Percentiles rank a stretch among this genome's conserved stretches.
Evolutionary conservation across 2,797 vertebrate species (phyloP).

Genomic region (Enteromius trimaculatus): DNA sequence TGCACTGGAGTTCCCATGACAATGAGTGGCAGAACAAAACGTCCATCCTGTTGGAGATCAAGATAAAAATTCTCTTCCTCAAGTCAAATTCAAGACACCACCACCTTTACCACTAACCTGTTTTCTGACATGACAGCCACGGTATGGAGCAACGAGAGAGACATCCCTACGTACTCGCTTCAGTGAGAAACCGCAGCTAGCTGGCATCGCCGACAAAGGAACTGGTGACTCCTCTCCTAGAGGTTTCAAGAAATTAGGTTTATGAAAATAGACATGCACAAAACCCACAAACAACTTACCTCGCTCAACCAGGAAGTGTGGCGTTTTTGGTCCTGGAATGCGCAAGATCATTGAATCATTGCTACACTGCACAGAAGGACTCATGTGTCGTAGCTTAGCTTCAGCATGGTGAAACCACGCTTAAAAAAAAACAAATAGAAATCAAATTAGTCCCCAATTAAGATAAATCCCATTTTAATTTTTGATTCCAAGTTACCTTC

Average conservation of each 20-base stretch:
- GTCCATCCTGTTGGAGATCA: constrained; percentile 37
- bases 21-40: constrained; percentile 58
- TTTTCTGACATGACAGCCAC: constrained; percentile 61
- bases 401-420: not conserved
- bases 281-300: constrained; percentile 16
- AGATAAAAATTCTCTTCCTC: no score
- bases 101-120: constrained; percentile 45
- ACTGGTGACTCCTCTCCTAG: constrained; percentile 55
- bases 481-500: not conserved
- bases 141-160: constrained; percentile 56
- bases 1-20: constrained; percentile 57
- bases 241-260: not conserved
- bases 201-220: constrained; percentile 61
- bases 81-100: no score
- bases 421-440: not conserved
- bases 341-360: constrained; percentile 15
- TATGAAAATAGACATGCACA: not conserved
- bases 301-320: constrained; percentile 60
- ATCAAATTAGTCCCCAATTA: not conserved
- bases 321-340: constrained; percentile 24
- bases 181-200: constrained; percentile 64
- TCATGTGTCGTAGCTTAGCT: constrained; percentile 22
- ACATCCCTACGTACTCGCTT: constrained; percentile 61
- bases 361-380: constrained; percentile 55
- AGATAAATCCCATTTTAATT: not conserved